Base-by-base conservation (phyloP, 2,113 vertebrate genomes). In the Taxidea taxus region DNA sequence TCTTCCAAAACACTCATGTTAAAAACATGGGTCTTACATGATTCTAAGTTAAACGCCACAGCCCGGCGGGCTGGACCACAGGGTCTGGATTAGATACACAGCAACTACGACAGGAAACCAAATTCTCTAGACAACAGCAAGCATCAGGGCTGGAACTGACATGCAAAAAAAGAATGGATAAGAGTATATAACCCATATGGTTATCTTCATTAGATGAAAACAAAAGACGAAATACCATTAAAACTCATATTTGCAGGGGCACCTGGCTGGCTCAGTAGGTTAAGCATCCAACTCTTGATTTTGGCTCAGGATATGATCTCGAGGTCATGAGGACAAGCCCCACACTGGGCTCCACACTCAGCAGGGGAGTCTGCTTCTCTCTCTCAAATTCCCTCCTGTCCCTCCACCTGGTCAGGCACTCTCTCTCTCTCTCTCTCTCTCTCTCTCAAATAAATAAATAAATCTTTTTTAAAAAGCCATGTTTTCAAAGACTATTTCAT, bases 401-500 rank as follows among this genome's bases (percentile, higher is more conserved):
- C 34, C 34, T n/a, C 66, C 66, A 20, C 4, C 18, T 9, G 34
- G 34, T 68, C 7, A 18, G 4, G 34, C 66, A 37, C 16, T 20
- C 7, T n/a, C 66, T 68, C 16, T 68, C 66, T 68, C 34, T 66
- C 16, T n/a, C 66, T 68, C 16, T 20, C 7, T n/a, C 66, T 68
- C 16, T 68, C 66, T 68, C 34, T 66, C 16, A 62, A 62, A 31
- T 62, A 60, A 60, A n/a, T n/a, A 66, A 66, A 66, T 66, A 66
- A n/a, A 66, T 66, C 64, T 66, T 66, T 58, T 58, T 58, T 10
- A 9, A 56, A 58, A n/a, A 87, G 29, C 44, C 77, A 85, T 42
- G 56, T 85, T 95, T 90, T 78, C 80, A 81, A 96, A 95, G 64
- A 66, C 27, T 81, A 72, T 62, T 87, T 96, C 58, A 82, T 27